These are phyloP conservation scores for Chelmon rostratus DNA, from an alignment of 2,797 vertebrate species.

Conservation along the genomic window DNA sequence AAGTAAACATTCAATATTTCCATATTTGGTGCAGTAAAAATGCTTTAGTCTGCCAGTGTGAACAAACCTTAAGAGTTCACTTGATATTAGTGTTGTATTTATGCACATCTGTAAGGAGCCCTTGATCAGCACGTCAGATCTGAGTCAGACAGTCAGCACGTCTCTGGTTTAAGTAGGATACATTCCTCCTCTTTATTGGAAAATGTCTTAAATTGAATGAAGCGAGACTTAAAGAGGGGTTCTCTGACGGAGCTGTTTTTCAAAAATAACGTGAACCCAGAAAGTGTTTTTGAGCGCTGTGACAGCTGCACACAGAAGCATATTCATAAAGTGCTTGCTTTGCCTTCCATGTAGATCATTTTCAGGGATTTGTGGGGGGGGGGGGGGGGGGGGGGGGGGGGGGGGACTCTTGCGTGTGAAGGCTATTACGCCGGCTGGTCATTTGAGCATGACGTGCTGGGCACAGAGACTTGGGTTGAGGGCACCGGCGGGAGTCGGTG, in stretches of 20 bases:
- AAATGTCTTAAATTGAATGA: slow-evolving; percentile 35
- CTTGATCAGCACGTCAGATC: slow-evolving; percentile 17
- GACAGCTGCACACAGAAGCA: slow-evolving; percentile 78
- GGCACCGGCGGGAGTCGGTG: slow-evolving; percentile 35
- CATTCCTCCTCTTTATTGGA: slow-evolving; percentile 32
- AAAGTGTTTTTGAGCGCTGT: slow-evolving; percentile 69
- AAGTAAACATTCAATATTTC: neutral
- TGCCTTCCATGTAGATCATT: slow-evolving; percentile 59
- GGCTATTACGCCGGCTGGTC: slow-evolving; percentile 37
- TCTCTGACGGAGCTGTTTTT: slow-evolving; percentile 56
- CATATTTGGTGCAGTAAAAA: neutral
- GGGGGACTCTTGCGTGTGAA: slow-evolving; percentile 54
- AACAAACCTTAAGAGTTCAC: neutral
- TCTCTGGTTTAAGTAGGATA: slow-evolving; percentile 21
- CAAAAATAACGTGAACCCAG: slow-evolving; percentile 63
- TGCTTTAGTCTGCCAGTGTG: neutral
- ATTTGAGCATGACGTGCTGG: slow-evolving; percentile 60
- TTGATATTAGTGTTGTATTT: neutral
- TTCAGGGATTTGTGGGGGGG: slow-evolving; percentile 71
- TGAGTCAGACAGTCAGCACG: slow-evolving; percentile 21
- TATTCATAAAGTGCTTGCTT: slow-evolving; percentile 81
- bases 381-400: slow-evolving; percentile 62
- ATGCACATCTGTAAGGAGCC: slow-evolving; percentile 1
- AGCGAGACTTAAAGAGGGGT: slow-evolving; percentile 25
- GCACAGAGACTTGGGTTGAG: slow-evolving; percentile 41